A percentile compares a stretch with the other conserved stretches of the same genome.
Evolutionary conservation across 35 echinoderm and acorn worm genomes (phyloP).

Genomic region (Ophiothrix spiculata): DNA sequence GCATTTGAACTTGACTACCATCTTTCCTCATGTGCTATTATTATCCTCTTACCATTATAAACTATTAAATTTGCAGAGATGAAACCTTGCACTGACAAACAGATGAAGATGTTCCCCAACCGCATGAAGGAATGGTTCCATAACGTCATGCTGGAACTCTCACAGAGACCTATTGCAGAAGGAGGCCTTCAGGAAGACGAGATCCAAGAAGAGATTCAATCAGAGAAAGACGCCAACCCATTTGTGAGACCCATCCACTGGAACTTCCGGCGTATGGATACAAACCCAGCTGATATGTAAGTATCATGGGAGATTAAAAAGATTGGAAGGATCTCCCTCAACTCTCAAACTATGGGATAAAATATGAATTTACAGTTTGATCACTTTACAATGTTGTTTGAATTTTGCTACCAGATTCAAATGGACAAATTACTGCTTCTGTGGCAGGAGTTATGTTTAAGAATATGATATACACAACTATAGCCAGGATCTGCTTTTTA

Average conservation of each 20-base stretch:
- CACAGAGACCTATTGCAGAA: neutral
- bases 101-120: neutral
- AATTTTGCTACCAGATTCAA: too few species aligned
- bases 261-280: neutral
- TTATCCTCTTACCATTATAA: too few species aligned
- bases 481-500: too few species aligned
- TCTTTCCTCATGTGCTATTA: too few species aligned
- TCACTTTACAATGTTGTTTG: too few species aligned
- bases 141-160: neutral
- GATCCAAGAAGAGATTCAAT: neutral
- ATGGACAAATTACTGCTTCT: too few species aligned
- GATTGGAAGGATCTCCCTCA: too few species aligned
- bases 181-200: neutral
- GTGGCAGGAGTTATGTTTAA: too few species aligned
- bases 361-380: too few species aligned
- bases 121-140: neutral
- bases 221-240: neutral
- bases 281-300: constrained; percentile 2
- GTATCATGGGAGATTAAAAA: too few species aligned
- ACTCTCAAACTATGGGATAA: too few species aligned
- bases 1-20: neutral
- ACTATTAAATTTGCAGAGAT: neutral
- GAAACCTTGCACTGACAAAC: neutral
- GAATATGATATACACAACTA: too few species aligned
- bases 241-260: neutral